Base-by-base conservation (phyloP, 2,888 invertebrate genomes). In the Chrysomela aeneicollis region DNA sequence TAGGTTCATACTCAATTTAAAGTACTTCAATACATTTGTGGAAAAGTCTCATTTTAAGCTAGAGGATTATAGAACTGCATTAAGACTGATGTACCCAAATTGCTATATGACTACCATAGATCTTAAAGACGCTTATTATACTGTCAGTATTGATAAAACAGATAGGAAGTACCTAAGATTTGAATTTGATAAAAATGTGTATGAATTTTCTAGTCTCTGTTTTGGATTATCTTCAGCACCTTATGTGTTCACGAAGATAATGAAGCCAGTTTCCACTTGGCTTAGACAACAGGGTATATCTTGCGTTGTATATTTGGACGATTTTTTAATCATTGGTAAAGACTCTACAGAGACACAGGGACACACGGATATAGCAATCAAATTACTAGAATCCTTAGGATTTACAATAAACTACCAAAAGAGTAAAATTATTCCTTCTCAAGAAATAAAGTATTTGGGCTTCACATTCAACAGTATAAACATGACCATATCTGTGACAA, bases 211-310 rank as follows among this genome's bases (percentile, higher is more conserved):
- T 12, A 61, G 60, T 37, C 32, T 53, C n/a, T 76, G 76, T 6
- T 75, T 75, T 55, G 74, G 75, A 9, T 26, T 76, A 5, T 71
- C 66, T 2, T 60, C 70, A 15, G 71, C 71, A 1, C 74, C 76
- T 10, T 76, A 51, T 53, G 54, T 72, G 10, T 77, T 77, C 63
- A 77, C 76, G 17, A 76, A 78, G 61, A 22, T 77, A 9, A 47
- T 75, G 42, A 74, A 70, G 58, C 71, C 74, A 12, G 62, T 74
- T 6, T 35, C 69, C 1, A 46, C 52, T 9, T 17, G 9, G 8
- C 59, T 74, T 18, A 58, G 71, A 61, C 12, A 42, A 50, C 21
- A 61, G 47, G 69, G 69, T 22, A 54, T 70, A 12, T 35, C 58
- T 8, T 70, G 71, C 52, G 67, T 72, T 8, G 53, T 15, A 19